These are phyloP conservation scores for Tenodera sinensis DNA, from an alignment of 2,888 invertebrate genomes.

Conservation along the genomic window DNA sequence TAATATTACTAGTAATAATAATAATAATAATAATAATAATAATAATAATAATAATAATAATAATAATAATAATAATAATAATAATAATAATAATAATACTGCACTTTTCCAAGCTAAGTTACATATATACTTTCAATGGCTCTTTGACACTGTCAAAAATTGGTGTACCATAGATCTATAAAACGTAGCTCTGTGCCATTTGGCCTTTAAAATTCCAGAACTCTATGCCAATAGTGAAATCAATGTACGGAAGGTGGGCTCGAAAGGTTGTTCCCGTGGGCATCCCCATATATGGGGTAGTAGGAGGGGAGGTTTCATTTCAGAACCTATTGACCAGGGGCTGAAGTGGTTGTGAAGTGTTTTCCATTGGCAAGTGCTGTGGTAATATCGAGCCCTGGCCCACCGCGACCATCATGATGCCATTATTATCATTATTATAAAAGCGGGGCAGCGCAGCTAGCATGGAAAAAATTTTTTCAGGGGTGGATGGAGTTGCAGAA, in stretches of 20 bases:
- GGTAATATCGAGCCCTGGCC: background rate
- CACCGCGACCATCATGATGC: background rate
- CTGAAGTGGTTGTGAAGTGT: background rate
- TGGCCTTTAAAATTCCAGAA: too few relatives aligned
- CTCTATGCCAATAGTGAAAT: too few relatives aligned
- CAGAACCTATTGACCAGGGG: background rate
- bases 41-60: too few relatives aligned
- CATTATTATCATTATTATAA: background rate
- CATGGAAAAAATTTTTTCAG: background rate
- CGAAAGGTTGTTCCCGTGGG: background rate
- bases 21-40: too few relatives aligned
- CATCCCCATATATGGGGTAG: background rate
- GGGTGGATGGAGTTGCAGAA: background rate
- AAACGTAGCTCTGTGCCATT: too few relatives aligned
- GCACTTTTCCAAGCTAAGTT: too few relatives aligned
- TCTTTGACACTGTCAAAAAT: too few relatives aligned
- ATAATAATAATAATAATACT: too few relatives aligned
- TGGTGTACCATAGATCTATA: too few relatives aligned
- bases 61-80: too few relatives aligned
- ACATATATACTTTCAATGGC: too few relatives aligned
- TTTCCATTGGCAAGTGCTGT: background rate
- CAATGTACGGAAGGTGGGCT: background rate
- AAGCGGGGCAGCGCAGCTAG: background rate
- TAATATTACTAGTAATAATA: too few relatives aligned
- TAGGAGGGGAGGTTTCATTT: background rate